Percentiles rank a stretch among this genome's conserved stretches.
Conservation (phyloP, 2,888 invertebrate genomes). For the Eumerus sabulonum region DNA sequence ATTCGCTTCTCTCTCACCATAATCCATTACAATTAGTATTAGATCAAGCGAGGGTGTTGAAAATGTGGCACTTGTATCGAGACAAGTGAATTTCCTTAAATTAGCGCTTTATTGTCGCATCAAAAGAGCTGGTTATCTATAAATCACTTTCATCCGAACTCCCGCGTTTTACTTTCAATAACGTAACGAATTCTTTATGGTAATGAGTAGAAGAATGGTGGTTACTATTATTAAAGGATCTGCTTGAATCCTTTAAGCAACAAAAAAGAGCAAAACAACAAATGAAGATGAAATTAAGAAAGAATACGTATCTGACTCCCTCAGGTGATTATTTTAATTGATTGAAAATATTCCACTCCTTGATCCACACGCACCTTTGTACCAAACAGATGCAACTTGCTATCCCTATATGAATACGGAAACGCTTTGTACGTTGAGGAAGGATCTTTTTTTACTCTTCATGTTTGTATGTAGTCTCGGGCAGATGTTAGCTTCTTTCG, state of each 20-base stretch:
- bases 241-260: not conserved
- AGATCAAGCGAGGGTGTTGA: no score
- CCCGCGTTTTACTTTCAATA: conserved; percentile 21
- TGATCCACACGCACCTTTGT: conserved; percentile 67
- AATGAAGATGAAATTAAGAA: no score
- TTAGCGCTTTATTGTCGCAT: not conserved
- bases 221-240: conserved; percentile 11
- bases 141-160: conserved; percentile 31
- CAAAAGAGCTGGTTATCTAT: conserved; percentile 4
- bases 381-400: conserved; percentile 67
- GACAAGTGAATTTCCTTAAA: no score
- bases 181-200: conserved; percentile 45
- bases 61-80: no score
- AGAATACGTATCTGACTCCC: conserved; percentile 28
- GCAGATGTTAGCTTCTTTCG: conserved; percentile 58
- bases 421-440: conserved; percentile 60
- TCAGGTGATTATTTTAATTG: conserved; percentile 69
- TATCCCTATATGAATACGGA: conserved; percentile 67
- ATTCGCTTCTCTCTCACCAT: no score
- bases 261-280: conserved; percentile 17
- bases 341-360: conserved; percentile 66
- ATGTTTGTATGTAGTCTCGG: conserved; percentile 50
- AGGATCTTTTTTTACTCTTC: conserved; percentile 36
- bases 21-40: no score
- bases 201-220: conserved; percentile 1